Conservation (phyloP, 2,113 vertebrate genomes). For the Agelaius tricolor region DNA sequence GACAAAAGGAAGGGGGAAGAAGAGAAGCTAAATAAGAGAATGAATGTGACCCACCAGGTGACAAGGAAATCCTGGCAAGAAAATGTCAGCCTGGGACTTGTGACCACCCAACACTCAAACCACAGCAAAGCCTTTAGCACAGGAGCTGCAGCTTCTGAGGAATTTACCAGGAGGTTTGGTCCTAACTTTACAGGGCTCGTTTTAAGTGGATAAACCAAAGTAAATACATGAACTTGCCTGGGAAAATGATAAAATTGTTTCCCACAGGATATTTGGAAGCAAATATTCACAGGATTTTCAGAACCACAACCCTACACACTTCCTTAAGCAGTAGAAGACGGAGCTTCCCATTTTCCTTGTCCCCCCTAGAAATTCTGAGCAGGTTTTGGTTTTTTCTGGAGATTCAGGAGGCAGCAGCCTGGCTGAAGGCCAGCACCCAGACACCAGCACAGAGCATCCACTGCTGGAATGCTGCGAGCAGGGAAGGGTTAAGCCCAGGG, state of each 20-base stretch:
- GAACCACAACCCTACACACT: not conserved
- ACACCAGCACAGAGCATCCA: not conserved
- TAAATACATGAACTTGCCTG: not conserved
- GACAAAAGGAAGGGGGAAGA: not conserved
- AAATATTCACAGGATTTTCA: not conserved
- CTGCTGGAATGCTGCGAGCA: slow-evolving; percentile 9
- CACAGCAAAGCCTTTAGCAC: not conserved
- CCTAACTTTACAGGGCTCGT: not conserved
- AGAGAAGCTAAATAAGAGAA: not conserved
- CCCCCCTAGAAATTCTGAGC: not conserved
- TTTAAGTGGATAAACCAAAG: not conserved
- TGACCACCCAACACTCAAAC: not conserved
- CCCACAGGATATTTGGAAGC: not conserved
- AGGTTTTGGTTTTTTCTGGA: not conserved
- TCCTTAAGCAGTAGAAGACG: not conserved
- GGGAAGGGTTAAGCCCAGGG: slow-evolving; percentile 73
- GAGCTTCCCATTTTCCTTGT: not conserved
- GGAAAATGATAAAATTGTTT: not conserved
- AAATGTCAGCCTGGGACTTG: not conserved
- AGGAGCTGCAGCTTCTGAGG: not conserved
- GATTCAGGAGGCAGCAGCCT: not conserved
- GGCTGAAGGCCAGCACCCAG: not conserved
- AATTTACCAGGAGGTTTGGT: not conserved
- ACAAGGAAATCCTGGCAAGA: not conserved
- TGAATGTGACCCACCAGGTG: not conserved